Base-by-base conservation (phyloP, 2,888 invertebrate genomes). In the Aricia artaxerxes region DNA sequence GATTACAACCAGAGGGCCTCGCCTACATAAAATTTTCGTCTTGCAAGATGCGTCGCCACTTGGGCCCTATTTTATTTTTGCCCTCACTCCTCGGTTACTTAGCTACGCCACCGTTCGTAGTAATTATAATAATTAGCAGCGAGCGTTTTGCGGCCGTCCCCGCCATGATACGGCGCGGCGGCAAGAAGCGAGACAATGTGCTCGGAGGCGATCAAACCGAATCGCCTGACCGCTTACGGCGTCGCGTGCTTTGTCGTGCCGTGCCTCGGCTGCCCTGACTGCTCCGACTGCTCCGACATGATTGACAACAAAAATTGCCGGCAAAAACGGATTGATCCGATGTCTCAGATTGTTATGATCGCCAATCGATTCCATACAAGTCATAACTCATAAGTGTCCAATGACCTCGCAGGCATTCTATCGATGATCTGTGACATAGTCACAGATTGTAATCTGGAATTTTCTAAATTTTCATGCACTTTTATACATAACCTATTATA, bases 161-260 rank as follows among this genome's bases (percentile, higher is more conserved):
- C 53, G 76, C 76, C 76, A 57, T 76, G 76, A 76, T 76, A 76
- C 53, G 31, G 7, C 35, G 24, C 24, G 24, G 7, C 35, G 9
- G 35, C 35, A 76, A 76, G 76, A 76, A 76, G 16, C 76, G 53
- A 76, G 49, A 76, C 76, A 76, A 76, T 76, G 76, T 53, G 53
- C 57, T 76, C 53, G 49, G 24, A 76, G 35, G 76, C 76, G 76
- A 76, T 76, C 76, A 57, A 53, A 57, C 16, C 76, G 24, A 57
- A 76, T 76, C 35, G 49, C 57, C 76, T 24, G 24, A 13, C 53
- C 76, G 24, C 53, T 53, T 57, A 38, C 4, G 76, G 57, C 31
- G 16, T 76, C 57, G 53, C 57, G 35, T 76, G 76, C 13, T 76
- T 57, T 49, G 24, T 57, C 35, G 35, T 57, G 31, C 35, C 35